Evolutionary conservation across 2,888 invertebrate species (phyloP), one percentile per base, ranked within the genome.

Genomic region (Fissipunctia ypsillon): DNA sequence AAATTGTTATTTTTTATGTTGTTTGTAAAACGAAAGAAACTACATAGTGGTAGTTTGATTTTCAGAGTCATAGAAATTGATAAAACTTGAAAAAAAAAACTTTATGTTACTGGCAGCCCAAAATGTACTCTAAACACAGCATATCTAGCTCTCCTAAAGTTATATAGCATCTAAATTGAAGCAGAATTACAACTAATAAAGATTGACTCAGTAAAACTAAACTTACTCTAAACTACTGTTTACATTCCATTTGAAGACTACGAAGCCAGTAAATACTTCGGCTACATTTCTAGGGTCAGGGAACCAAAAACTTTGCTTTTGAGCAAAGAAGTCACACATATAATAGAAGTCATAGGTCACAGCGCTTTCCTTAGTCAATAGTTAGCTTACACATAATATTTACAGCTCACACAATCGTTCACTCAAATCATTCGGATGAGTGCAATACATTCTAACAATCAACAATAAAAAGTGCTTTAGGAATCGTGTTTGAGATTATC

Each of bases 401-500:
- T 95, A 95, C 95, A 95, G 89, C 88, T 89, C 91, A 91, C 88
- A 88, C 89, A 89, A 88, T 87, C 88, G 85, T 88, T 83, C 87
- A 90, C 84, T 86, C 85, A 88, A 91, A 91, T 89, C 84, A 91
- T 91, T 90, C 86, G 89, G 88, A 89, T 91, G 83, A 91, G 95
- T 95, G 95, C 95, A 91, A 87, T 89, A 90, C 82, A 88, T 91
- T 88, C 92, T 94, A 94, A 94, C 91, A 91, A 93, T 90, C 90
- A 94, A 94, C 92, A 93, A 92, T 91, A 84, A 90, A 89, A 89
- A 88, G 94, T 95, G 95, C 93, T 91, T 89, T 92, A 92, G 89
- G 90, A 90, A 89, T 90, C 80, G 86, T 84, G 84, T 90, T 87
- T 81, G 82, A 87, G 85, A 86, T 82, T 87, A 84, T 88, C 84